Evolutionary conservation across 2,888 invertebrate species (phyloP), one percentile per base, ranked within the genome.

Genomic region (Epirrita christyi): DNA sequence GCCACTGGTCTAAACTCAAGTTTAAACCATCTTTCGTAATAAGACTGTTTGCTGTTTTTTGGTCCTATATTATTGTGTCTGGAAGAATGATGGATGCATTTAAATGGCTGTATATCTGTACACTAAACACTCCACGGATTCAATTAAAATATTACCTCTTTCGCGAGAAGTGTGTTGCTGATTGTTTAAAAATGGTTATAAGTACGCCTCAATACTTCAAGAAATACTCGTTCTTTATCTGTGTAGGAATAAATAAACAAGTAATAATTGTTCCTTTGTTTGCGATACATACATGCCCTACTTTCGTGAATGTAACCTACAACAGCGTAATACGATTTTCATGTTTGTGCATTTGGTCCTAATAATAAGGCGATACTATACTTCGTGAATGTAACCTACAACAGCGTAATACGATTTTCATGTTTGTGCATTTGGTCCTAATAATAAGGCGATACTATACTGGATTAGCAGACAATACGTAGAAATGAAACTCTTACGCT

Each of bases 231-330:
- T 62, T 66, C 51, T 41, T 41, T 49, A 66, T 67, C 51, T 53
- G 53, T 44, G 40, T 42, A 54, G 7, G 15, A 54, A 54, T 51
- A 58, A 56, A 63, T 62, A 68, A 61, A 64, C 58, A 48, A 54
- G 64, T 61, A 53, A 61, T 68, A 72, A 75, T 72, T 64, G 61
- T 56, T 66, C 66, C 62, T 69, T 71, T 74, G 73, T 73, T 68
- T 61, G 59, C 57, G 55, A 21, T 21, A 4, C 21, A 55, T 60
- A 67, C 70, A 64, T 61, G 64, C 60, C 71, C 72, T 68, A 71
- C 68, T 69, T 67, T 72, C 66, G 64, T 63, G 69, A 69, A 74
- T 71, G 67, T 62, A 69, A 67, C 67, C 68, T 53, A 71, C 72
- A 62, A 69, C 64, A 65, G 29, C 59, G 58, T 66, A 70, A 68